These are phyloP conservation scores for Mamestra configurata DNA, from an alignment of 1,140 invertebrate species.

Conservation along the genomic window DNA sequence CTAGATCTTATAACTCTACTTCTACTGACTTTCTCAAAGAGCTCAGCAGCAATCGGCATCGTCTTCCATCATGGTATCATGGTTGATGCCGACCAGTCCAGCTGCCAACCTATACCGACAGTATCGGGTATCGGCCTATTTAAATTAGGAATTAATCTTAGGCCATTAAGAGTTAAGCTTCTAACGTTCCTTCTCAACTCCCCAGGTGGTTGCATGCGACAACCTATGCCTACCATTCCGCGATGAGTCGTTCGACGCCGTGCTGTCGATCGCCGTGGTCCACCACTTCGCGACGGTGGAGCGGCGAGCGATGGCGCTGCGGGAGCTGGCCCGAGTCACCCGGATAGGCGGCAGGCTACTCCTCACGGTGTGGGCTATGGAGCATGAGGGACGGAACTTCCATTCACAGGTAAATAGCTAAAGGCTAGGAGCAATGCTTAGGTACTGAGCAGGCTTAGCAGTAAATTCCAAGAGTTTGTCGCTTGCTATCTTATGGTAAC, in stretches of 20 bases:
- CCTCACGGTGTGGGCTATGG: constrained; percentile 99
- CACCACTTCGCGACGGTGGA: constrained; percentile 98
- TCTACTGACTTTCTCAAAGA: too few relatives aligned
- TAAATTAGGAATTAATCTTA: too few relatives aligned
- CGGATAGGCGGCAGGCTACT: constrained; percentile 97
- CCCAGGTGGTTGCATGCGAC: constrained; percentile 95
- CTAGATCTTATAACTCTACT: too few relatives aligned
- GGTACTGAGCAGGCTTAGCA: too few relatives aligned
- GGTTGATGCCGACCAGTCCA: too few relatives aligned
- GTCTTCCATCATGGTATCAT: too few relatives aligned
- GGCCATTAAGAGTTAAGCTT: neutral
- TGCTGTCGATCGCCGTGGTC: constrained; percentile 97
- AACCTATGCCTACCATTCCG: constrained; percentile 96
- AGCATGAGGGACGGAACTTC: constrained; percentile 95
- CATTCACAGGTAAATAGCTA: constrained; percentile 88
- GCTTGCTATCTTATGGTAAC: neutral
- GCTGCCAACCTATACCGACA: too few relatives aligned
- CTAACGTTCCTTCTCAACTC: neutral
- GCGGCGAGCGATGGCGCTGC: constrained; percentile 94
- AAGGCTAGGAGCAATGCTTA: too few relatives aligned
- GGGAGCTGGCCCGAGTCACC: constrained; percentile 95
- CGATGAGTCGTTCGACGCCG: constrained; percentile 97
- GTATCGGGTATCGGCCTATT: too few relatives aligned
- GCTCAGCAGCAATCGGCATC: too few relatives aligned
- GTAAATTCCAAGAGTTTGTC: neutral